A percentile compares a stretch with the other conserved stretches of the same genome.
Conservation (phyloP, 1,140 invertebrate genomes). For the Hylyphantes graminicola region DNA sequence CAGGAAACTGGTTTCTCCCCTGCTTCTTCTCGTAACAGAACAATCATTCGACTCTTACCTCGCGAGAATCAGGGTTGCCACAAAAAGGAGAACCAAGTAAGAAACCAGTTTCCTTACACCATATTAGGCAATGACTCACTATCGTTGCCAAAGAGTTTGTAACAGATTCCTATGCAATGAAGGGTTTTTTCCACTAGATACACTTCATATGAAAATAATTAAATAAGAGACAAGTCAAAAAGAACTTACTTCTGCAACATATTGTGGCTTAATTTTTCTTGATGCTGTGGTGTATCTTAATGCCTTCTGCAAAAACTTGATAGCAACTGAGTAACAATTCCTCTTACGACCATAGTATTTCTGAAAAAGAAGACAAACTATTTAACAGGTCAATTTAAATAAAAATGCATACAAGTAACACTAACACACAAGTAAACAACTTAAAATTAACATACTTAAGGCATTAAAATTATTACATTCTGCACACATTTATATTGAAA, state of each 20-base stretch:
- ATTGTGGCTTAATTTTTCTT: conserved; percentile 42
- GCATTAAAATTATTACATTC: background rate
- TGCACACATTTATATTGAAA: too few species aligned
- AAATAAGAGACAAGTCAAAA: background rate
- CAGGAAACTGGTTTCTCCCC: too few species aligned
- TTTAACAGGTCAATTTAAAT: too few species aligned
- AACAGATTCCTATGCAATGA: too few species aligned
- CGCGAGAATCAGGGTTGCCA: too few species aligned
- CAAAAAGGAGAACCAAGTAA: too few species aligned
- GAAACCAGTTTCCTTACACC: too few species aligned
- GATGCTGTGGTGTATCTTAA: conserved; percentile 28
- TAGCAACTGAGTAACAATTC: conserved; percentile 42
- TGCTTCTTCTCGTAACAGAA: too few species aligned
- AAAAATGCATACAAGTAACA: background rate
- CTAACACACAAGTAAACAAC: background rate
- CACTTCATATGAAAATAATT: background rate
- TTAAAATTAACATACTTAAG: background rate
- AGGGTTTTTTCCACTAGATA: too few species aligned
- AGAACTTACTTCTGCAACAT: conserved; percentile 16
- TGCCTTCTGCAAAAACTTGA: conserved; percentile 42
- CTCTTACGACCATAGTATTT: conserved; percentile 41
- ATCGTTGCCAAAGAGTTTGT: too few species aligned
- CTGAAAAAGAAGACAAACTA: background rate
- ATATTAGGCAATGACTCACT: too few species aligned
- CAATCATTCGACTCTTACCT: too few species aligned